Conservation (phyloP, 2,797 vertebrate genomes). For the Cichlasoma orientale region DNA sequence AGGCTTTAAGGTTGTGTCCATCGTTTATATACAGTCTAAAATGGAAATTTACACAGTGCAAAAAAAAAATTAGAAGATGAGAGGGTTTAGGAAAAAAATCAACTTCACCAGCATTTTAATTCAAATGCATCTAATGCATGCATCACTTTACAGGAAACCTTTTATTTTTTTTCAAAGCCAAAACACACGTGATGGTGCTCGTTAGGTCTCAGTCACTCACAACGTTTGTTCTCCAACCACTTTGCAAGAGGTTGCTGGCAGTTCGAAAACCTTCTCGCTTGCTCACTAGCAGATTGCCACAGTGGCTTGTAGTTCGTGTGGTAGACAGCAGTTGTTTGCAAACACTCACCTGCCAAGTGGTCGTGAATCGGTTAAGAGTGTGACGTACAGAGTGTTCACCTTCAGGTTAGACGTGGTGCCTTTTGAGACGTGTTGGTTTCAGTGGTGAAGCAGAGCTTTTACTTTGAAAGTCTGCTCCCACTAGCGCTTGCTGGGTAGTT, state of each 20-base stretch:
- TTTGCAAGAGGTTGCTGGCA: background rate
- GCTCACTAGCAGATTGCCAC: accelerated
- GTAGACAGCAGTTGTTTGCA: background rate
- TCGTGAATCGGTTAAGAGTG: background rate
- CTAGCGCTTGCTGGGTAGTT: background rate
- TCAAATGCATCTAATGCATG: background rate
- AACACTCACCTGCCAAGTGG: background rate
- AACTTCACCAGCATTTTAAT: background rate
- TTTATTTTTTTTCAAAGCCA: background rate
- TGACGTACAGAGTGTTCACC: background rate
- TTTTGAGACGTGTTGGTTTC: background rate
- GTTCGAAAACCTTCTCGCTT: background rate
- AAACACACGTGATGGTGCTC: background rate
- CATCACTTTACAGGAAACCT: background rate
- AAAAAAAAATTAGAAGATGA: too few relatives aligned
- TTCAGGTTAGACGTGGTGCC: background rate
- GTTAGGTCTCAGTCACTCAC: background rate
- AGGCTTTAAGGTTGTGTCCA: too few relatives aligned
- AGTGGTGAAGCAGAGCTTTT: accelerated
- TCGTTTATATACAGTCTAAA: background rate
- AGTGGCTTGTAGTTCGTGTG: background rate
- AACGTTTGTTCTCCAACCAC: background rate
- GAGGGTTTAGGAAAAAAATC: background rate
- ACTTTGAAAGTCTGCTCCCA: too few relatives aligned
- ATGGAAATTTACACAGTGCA: background rate